Evolutionary conservation across 2,888 invertebrate genomes (phyloP), one percentile per base, ranked within the genome.

Genomic region (Melinaea marsaeus): DNA sequence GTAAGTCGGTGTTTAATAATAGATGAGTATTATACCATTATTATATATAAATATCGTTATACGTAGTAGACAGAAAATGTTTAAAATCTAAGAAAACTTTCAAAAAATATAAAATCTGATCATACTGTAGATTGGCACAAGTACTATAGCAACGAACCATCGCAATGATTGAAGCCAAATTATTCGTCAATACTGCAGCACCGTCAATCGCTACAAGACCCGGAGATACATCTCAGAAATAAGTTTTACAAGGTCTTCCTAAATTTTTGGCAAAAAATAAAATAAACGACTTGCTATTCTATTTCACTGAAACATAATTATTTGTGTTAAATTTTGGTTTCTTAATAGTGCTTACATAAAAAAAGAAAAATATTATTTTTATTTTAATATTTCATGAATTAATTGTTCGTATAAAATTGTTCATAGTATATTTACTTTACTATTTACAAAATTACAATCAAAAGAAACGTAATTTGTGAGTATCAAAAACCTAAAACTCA

Each of bases 151-250:
- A 68, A 55, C 61, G 63, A 68, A 63, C 59, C 64, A 58, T 66
- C 55, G 69, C 63, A 72, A 67, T 72, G 69, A 72, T 71, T 69
- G 71, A 74, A 69, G 74, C 74, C 74, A 74, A 74, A 70, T 71
- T 66, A 71, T 73, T 71, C 69, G 68, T 74, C 70, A 73, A 71
- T 74, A 72, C 67, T 60, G 57, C 64, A 64, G 61, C 64, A 62
- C 45, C 63, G 60, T 67, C 67, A 67, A 63, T 67, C 64, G 63
- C 42, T 62, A 62, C 57, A 34, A 58, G 55, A 62, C 57, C 61
- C 66, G 57, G 61, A 64, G 54, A 58, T 58, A 13, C 51, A 57
- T 57, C 3, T 7, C 37, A 42, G 51, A 58, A 63, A 62, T 58
- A 57, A 48, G 37, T 62, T 37, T 48, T 11, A 13, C 61, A 64